phyloP scores from a whole-genome alignment of 1,140 invertebrate genomes.

The Macrobrachium rosenbergii region DNA sequence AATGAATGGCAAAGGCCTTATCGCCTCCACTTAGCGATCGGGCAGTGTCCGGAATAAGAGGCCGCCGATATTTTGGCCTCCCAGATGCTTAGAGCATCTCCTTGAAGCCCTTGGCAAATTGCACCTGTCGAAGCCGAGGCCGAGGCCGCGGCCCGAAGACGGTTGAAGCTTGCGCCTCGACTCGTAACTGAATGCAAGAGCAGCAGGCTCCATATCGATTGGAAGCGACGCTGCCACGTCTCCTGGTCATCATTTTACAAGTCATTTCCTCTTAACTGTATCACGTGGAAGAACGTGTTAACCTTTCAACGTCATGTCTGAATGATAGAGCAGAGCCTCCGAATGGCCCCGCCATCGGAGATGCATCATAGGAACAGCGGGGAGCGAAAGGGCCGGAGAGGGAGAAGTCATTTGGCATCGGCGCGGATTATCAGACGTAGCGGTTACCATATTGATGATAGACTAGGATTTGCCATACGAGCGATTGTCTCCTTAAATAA shows the following conservation, averaged over 20 bases:
- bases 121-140: not conserved
- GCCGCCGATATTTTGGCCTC: not conserved
- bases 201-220: constrained; percentile 51
- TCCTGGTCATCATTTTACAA: not conserved
- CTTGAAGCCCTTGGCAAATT: not conserved
- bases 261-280: not conserved
- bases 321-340: not conserved
- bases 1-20: not conserved
- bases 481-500: constrained; percentile 60
- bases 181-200: constrained; percentile 51
- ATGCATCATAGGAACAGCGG: not conserved
- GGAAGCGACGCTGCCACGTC: constrained; percentile 41
- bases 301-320: not conserved
- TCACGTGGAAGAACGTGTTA: not conserved
- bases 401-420: constrained; percentile 12
- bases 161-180: constrained; percentile 3
- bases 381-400: not conserved
- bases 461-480: constrained; percentile 45
- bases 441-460: constrained; percentile 58
- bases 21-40: not conserved
- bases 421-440: constrained; percentile 47
- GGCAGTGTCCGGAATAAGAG: not conserved
- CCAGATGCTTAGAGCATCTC: not conserved
- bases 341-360: not conserved
- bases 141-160: not conserved